A percentile compares a stretch with the other conserved stretches of the same genome.
Evolutionary conservation across 2,113 vertebrate species (phyloP).

Genomic region (Cacatua alba): DNA sequence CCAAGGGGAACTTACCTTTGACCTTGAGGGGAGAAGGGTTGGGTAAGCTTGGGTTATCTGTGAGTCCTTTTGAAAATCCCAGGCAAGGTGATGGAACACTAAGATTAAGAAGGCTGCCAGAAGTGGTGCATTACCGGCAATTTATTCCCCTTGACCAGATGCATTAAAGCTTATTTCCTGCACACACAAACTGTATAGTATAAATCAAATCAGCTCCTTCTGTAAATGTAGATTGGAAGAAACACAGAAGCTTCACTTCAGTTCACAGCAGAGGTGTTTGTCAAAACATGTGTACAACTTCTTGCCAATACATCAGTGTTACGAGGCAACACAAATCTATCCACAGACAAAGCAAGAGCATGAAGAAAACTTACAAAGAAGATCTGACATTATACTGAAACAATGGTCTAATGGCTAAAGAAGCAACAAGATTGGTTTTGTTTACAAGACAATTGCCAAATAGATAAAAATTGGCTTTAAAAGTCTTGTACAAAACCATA

Average conservation of each 20-base stretch:
- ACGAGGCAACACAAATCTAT: background rate
- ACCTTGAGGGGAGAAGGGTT: background rate
- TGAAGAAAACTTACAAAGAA: background rate
- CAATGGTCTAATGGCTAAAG: background rate
- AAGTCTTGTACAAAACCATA: conserved; percentile 12
- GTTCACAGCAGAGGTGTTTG: background rate
- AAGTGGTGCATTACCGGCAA: background rate
- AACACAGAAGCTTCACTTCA: background rate
- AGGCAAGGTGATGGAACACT: conserved; percentile 35
- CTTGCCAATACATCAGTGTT: background rate
- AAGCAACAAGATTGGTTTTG: background rate
- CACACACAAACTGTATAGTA: background rate
- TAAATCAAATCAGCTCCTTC: conserved; percentile 24
- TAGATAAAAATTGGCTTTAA: conserved; percentile 4
- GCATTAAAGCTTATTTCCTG: conserved; percentile 42
- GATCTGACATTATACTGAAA: background rate
- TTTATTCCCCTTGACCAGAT: conserved; percentile 4
- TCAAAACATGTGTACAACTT: background rate
- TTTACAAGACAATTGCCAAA: background rate
- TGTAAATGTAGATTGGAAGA: background rate
- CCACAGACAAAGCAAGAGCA: background rate
- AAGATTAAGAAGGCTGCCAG: conserved; percentile 44
- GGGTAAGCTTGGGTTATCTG: background rate
- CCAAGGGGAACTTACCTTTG: conserved; percentile 7
- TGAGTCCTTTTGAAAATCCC: background rate